These are phyloP conservation scores for Hycleus phaleratus DNA, from an alignment of 1,140 invertebrate genomes.

Conservation along the genomic window DNA sequence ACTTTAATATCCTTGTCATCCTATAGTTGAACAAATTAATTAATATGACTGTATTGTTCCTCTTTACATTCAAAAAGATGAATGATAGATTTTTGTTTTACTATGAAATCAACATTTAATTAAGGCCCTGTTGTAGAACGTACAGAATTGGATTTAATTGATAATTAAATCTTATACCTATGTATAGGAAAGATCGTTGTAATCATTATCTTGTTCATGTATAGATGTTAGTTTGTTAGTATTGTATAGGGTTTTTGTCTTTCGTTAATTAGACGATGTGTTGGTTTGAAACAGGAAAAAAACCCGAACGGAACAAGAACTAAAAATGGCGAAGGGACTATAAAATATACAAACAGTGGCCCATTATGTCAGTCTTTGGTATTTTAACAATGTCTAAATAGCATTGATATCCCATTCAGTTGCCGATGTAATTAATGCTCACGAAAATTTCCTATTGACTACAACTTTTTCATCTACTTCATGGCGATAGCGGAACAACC, in stretches of 20 bases:
- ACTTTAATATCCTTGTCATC: slow-evolving; percentile 3
- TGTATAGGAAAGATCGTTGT: slow-evolving; percentile 2
- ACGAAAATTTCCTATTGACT: slow-evolving; percentile 15
- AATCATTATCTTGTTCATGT: neutral
- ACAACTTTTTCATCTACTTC: too few relatives aligned
- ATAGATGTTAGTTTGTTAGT: neutral
- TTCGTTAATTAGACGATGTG: slow-evolving; percentile 13
- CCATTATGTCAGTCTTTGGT: slow-evolving; percentile 15
- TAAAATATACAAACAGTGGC: slow-evolving; percentile 19
- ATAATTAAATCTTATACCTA: slow-evolving; percentile 10
- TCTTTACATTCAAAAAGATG: too few relatives aligned
- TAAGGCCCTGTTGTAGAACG: too few relatives aligned
- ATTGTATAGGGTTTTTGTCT: slow-evolving; percentile 12
- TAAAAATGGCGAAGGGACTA: slow-evolving; percentile 17
- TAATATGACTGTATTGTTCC: neutral
- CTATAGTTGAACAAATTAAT: slow-evolving; percentile 10
- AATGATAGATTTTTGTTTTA: too few relatives aligned
- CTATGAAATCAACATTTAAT: too few relatives aligned
- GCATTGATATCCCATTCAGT: slow-evolving; percentile 17
- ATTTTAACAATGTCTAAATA: slow-evolving; percentile 16
- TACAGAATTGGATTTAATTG: slow-evolving; percentile 9
- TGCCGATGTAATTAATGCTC: slow-evolving; percentile 14
- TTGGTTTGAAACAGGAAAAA: slow-evolving; percentile 1
- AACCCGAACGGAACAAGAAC: slow-evolving; percentile 6
- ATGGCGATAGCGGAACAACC: too few relatives aligned